Conservation (phyloP, 92 coral and sea anemone species). For the Micromussa lordhowensis region DNA sequence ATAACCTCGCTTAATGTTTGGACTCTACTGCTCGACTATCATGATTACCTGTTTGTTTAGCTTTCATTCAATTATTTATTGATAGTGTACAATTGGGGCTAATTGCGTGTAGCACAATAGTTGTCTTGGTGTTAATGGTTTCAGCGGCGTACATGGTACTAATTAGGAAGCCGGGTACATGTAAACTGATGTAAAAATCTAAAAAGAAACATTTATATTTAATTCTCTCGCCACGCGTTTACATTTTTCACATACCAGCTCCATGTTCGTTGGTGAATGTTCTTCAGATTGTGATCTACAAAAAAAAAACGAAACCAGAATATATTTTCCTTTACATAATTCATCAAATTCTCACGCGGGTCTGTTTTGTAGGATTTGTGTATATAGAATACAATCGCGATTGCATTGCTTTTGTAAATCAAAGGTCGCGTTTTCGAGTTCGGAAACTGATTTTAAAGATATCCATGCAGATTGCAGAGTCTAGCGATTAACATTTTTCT, state of each 20-base stretch:
- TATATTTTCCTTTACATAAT: neutral
- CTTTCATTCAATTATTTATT: neutral
- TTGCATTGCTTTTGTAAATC: neutral
- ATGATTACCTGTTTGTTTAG: neutral
- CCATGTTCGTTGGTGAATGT: neutral
- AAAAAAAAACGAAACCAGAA: neutral
- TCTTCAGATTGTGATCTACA: slow-evolving; percentile 9
- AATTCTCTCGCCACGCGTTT: neutral
- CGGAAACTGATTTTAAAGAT: neutral
- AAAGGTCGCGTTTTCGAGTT: neutral
- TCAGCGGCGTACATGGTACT: neutral
- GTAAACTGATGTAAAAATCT: neutral
- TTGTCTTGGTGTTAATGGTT: neutral
- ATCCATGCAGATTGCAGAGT: neutral
- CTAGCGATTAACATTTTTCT: neutral
- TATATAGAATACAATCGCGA: neutral
- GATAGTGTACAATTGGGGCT: neutral
- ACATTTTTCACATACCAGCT: slow-evolving; percentile 1
- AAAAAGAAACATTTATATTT: neutral
- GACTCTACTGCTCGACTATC: neutral
- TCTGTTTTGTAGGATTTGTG: neutral
- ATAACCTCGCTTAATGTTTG: neutral
- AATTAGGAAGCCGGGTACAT: neutral
- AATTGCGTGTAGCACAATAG: neutral
- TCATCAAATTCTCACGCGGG: neutral